These are phyloP conservation scores for Desmophyllum pertusum DNA, from an alignment of 92 coral and sea anemone species.

Conservation along the genomic window DNA sequence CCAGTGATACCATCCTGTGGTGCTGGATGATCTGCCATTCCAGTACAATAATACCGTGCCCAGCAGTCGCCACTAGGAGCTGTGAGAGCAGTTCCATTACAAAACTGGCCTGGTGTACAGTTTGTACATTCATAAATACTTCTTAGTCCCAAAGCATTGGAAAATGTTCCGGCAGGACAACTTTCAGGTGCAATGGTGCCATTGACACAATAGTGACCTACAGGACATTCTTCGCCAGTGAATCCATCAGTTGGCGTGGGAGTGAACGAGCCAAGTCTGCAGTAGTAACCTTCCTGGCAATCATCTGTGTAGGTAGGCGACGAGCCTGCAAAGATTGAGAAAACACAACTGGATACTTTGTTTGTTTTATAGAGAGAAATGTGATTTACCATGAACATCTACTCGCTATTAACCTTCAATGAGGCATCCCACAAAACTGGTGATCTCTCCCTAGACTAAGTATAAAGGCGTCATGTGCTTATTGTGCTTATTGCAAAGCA, in stretches of 20 bases:
- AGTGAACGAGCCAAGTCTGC: slow-evolving; percentile 81
- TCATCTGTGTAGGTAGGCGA: slow-evolving; percentile 74
- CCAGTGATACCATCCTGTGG: slow-evolving; percentile 91
- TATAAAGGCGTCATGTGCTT: no score
- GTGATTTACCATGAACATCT: no score
- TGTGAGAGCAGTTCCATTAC: slow-evolving; percentile 88
- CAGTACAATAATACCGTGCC: slow-evolving; percentile 86
- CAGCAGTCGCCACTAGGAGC: slow-evolving; percentile 88
- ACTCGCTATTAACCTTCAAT: no score
- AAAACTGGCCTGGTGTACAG: slow-evolving; percentile 93
- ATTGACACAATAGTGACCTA: slow-evolving; percentile 81
- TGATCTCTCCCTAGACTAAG: no score
- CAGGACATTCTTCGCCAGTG: slow-evolving; percentile 88
- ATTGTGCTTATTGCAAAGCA: no score
- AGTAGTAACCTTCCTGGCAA: slow-evolving; percentile 89
- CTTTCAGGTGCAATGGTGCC: slow-evolving; percentile 91
- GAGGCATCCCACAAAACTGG: no score
- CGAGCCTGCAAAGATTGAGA: slow-evolving; percentile 69
- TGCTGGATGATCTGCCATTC: slow-evolving; percentile 83
- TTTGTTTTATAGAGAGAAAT: no score
- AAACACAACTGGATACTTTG: background rate
- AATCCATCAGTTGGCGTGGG: slow-evolving; percentile 88
- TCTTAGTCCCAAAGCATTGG: slow-evolving; percentile 73
- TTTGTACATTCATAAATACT: slow-evolving; percentile 63
- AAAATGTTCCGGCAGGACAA: slow-evolving; percentile 95